Percentiles rank a stretch among this genome's conserved stretches.
These are phyloP conservation scores for Trimorus sp. DNA, from an alignment of 2,888 invertebrate genomes.

Conservation along the genomic window DNA sequence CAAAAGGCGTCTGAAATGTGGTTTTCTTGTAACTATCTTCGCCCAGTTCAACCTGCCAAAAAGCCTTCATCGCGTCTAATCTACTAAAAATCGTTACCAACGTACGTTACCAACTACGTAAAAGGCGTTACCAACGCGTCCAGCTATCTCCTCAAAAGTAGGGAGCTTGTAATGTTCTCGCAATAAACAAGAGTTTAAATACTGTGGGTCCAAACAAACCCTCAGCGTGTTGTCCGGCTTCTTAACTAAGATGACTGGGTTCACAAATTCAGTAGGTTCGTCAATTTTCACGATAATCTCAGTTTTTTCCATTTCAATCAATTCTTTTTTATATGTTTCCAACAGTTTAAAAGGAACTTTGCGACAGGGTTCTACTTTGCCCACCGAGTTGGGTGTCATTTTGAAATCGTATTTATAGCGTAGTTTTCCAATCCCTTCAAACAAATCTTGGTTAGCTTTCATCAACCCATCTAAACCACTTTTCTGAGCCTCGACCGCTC, in stretches of 20 bases:
- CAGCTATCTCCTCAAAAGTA: constrained; percentile 64
- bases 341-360: constrained; percentile 41
- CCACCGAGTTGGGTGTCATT: constrained; percentile 37
- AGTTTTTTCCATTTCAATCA: constrained; percentile 41
- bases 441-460: constrained; percentile 24
- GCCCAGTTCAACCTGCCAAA: too few relatives aligned
- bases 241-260: constrained; percentile 57
- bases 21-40: constrained; percentile 69
- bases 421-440: constrained; percentile 49
- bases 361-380: constrained; percentile 33
- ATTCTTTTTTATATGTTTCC: constrained; percentile 13
- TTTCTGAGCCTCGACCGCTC: not conserved
- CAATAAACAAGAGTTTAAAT: constrained; percentile 59
- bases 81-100: constrained; percentile 22
- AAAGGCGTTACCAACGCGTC: constrained; percentile 9
- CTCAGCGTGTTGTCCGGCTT: constrained; percentile 67
- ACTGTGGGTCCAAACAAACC: constrained; percentile 72
- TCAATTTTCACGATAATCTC: constrained; percentile 44
- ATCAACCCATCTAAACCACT: not conserved
- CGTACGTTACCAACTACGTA: too few relatives aligned
- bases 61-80: constrained; percentile 23
- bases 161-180: constrained; percentile 66
- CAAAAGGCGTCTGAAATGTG: constrained; percentile 72
- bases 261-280: constrained; percentile 63
- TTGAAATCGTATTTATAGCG: constrained; percentile 58